These are phyloP conservation scores for Acrossocheilus wenchowensis DNA, from an alignment of 2,797 vertebrate species.

Conservation along the genomic window DNA sequence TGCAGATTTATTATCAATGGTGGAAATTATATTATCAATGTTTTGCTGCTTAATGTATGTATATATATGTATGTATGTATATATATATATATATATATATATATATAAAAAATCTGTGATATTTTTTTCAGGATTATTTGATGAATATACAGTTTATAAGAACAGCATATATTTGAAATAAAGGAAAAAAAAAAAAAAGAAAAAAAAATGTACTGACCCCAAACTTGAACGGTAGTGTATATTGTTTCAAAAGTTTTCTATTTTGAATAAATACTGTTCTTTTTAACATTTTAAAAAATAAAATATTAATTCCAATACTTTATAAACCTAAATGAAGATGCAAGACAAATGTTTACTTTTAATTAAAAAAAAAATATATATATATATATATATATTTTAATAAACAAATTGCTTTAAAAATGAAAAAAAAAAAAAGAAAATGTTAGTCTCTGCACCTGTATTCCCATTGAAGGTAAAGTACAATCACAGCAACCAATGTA, in stretches of 20 bases:
- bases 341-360: neutral
- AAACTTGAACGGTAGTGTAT: neutral
- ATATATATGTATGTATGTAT: too few species aligned
- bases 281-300: neutral
- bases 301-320: neutral
- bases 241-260: neutral
- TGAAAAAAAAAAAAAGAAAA: neutral
- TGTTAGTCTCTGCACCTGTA: too few species aligned
- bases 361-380: too few species aligned
- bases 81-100: too few species aligned
- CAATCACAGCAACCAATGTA: neutral
- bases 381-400: too few species aligned
- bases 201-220: neutral
- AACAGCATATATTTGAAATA: too few species aligned
- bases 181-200: too few species aligned
- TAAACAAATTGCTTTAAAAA: neutral
- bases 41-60: too few species aligned
- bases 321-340: neutral
- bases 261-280: neutral
- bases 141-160: too few species aligned
- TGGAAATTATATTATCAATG: neutral
- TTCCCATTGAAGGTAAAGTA: too few species aligned
- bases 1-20: neutral
- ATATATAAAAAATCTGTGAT: too few species aligned
- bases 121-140: too few species aligned